Conservation (phyloP, 2,113 vertebrate genomes). For the Ammospiza nelsoni region DNA sequence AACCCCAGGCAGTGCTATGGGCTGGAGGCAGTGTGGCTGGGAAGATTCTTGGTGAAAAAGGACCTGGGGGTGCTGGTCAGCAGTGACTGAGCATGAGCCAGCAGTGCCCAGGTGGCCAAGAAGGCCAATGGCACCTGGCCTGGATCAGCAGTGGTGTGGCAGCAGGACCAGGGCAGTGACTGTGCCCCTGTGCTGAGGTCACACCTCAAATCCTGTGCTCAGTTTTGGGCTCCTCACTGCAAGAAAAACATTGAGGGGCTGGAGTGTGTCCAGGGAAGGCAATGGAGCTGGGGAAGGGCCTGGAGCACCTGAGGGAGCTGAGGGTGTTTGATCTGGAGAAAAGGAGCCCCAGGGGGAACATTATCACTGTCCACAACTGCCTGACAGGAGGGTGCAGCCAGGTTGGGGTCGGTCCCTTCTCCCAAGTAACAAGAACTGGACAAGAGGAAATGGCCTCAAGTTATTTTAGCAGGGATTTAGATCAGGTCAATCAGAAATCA, state of each 20-base stretch:
- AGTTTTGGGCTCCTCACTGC: neutral
- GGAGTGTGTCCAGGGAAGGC: neutral
- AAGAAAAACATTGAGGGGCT: neutral
- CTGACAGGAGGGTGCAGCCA: neutral
- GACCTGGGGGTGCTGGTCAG: neutral
- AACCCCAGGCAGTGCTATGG: neutral
- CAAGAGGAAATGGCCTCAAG: neutral
- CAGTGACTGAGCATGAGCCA: neutral
- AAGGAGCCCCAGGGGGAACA: too few species aligned
- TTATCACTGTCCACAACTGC: neutral
- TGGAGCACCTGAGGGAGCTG: neutral
- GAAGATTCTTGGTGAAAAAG: neutral
- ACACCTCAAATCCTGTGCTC: accelerated
- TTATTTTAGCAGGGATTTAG: accelerated
- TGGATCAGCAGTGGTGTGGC: neutral
- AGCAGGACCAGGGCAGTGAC: neutral
- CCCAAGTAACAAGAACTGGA: neutral
- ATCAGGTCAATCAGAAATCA: neutral
- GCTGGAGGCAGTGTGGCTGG: neutral
- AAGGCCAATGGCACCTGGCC: neutral
- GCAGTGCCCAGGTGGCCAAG: neutral
- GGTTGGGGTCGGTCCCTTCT: neutral
- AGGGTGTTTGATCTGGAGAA: too few species aligned
- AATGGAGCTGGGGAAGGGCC: neutral
- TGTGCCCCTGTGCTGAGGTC: neutral